These are phyloP conservation scores for Anthopleura sola DNA, from an alignment of 64 coral and sea anemone genomes.

Conservation along the genomic window DNA sequence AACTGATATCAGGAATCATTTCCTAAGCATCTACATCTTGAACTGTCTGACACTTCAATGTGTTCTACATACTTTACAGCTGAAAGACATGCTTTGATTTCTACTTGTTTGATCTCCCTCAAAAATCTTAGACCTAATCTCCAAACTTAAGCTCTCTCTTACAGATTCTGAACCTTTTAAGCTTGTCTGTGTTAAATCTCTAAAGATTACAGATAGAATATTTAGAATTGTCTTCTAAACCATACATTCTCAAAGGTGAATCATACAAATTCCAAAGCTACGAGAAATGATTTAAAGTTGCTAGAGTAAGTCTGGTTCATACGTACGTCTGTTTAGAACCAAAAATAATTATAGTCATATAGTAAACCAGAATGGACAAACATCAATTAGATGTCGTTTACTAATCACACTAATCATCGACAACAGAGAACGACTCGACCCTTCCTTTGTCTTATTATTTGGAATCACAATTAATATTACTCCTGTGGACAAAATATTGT, in stretches of 20 bases:
- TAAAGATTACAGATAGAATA: neutral
- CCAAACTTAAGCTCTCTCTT: neutral
- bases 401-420: neutral
- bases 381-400: neutral
- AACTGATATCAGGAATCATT: too few species aligned
- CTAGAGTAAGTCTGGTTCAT: neutral
- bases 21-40: neutral
- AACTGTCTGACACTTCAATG: neutral
- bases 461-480: neutral
- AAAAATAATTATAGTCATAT: neutral
- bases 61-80: neutral
- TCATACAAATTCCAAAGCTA: neutral
- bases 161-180: neutral
- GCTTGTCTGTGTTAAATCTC: neutral
- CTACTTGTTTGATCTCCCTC: neutral
- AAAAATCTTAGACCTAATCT: neutral
- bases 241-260: neutral
- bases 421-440: neutral
- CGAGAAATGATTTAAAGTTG: neutral
- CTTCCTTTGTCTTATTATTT: slow-evolving; percentile 4
- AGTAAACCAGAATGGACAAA: neutral
- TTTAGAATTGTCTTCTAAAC: neutral
- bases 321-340: neutral
- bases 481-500: neutral
- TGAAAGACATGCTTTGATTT: neutral